Percentiles rank a stretch among this genome's conserved stretches.
These are phyloP conservation scores for Exocentrus adspersus DNA, from an alignment of 2,888 invertebrate genomes.

Conservation along the genomic window DNA sequence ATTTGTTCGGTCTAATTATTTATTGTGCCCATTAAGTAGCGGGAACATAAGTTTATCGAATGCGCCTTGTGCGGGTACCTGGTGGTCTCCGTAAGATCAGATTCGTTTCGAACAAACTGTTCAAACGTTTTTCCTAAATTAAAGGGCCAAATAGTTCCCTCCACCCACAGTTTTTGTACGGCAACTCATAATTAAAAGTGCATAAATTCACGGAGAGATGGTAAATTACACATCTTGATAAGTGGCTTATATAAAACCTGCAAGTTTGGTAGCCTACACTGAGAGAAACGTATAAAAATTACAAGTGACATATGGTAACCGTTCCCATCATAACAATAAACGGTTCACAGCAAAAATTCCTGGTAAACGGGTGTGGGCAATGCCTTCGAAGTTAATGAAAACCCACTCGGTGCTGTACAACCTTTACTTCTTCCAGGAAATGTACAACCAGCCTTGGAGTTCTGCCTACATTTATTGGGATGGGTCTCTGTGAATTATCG, in stretches of 20 bases:
- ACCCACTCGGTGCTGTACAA: background rate
- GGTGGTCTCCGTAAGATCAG: too few species aligned
- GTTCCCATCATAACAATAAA: background rate
- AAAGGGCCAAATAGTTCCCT: background rate
- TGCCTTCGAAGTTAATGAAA: background rate
- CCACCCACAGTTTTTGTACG: slow-evolving; percentile 1
- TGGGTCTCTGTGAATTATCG: background rate
- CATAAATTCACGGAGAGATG: slow-evolving; percentile 10
- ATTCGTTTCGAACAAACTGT: background rate
- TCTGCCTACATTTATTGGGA: slow-evolving; percentile 1
- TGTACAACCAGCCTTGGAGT: background rate
- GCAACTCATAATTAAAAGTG: slow-evolving; percentile 6
- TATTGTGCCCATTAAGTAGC: slow-evolving; percentile 9
- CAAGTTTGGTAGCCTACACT: slow-evolving; percentile 2
- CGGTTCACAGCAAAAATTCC: background rate
- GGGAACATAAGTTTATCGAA: background rate
- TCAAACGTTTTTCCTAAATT: background rate
- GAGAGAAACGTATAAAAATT: background rate
- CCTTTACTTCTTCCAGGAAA: background rate
- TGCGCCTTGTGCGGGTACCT: too few species aligned
- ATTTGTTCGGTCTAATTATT: slow-evolving; percentile 16
- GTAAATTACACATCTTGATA: slow-evolving; percentile 15
- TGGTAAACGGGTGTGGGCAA: background rate
- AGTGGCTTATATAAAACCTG: slow-evolving; percentile 1
- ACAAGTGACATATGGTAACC: background rate